phyloP scores from a whole-genome alignment of 2,797 vertebrate species.

The Anguilla obscura region DNA sequence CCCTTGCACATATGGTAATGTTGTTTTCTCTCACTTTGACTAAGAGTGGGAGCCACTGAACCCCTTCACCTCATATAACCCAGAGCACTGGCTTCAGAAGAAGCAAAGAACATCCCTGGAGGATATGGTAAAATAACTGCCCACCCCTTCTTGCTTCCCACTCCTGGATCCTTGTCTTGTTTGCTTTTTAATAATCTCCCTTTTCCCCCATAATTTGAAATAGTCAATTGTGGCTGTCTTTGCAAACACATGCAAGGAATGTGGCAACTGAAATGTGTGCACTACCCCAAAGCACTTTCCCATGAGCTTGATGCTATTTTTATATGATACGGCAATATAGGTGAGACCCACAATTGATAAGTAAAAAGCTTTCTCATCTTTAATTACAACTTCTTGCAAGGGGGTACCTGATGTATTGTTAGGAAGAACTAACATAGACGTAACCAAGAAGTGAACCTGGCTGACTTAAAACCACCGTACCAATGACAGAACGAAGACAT shows the following conservation, averaged over 20 bases:
- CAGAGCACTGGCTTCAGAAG: not conserved
- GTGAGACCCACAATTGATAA: not conserved
- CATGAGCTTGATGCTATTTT: not conserved
- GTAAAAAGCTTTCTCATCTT: too few species aligned
- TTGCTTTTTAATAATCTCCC: not conserved
- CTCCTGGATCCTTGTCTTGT: not conserved
- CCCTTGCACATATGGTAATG: not conserved
- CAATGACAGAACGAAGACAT: not conserved
- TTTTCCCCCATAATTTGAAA: not conserved
- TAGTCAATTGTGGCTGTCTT: not conserved
- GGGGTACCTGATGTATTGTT: not conserved
- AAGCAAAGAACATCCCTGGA: not conserved
- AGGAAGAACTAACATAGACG: not conserved
- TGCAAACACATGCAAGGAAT: not conserved
- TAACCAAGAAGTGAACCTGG: not conserved
- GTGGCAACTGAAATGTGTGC: not conserved
- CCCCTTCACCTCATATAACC: not conserved
- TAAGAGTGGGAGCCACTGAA: not conserved
- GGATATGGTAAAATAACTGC: not conserved
- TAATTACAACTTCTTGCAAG: not conserved
- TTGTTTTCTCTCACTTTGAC: not conserved
- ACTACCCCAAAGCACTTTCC: not conserved
- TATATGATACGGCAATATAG: not conserved
- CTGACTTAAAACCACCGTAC: not conserved
- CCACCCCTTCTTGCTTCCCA: not conserved